Conservation (phyloP, 2,113 vertebrate species). For the Artemisiospiza belli region DNA sequence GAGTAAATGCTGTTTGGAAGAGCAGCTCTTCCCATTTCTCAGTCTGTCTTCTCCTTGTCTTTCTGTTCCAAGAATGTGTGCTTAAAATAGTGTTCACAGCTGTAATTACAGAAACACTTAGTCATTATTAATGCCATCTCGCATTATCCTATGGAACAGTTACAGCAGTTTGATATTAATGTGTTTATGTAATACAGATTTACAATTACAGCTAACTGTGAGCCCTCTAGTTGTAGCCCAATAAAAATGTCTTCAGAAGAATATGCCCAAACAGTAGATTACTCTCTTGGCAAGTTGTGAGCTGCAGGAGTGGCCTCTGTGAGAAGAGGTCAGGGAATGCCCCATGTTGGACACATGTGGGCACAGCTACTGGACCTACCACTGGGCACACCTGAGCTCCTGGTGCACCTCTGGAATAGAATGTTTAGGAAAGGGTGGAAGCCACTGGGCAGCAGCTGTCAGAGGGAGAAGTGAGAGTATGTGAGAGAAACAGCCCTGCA, state of each 20-base stretch:
- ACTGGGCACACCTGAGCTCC: background rate
- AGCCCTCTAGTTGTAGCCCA: background rate
- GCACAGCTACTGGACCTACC: background rate
- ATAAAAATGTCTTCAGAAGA: background rate
- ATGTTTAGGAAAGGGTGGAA: background rate
- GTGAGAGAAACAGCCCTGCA: background rate
- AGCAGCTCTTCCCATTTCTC: background rate
- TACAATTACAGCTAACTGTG: background rate
- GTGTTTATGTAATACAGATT: background rate
- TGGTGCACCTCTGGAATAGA: background rate
- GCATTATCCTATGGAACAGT: background rate
- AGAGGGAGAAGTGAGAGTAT: background rate
- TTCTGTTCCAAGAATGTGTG: background rate
- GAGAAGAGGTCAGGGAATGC: background rate
- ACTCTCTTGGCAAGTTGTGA: background rate
- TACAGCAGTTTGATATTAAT: background rate
- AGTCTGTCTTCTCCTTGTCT: background rate
- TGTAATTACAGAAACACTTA: background rate
- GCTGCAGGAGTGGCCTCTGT: background rate
- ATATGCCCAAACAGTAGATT: background rate
- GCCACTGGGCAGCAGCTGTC: background rate
- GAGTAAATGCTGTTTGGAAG: background rate
- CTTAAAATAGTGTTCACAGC: background rate
- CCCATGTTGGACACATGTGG: rapidly evolving
- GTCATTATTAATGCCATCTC: background rate